Conservation (phyloP, 2,113 vertebrate species). For the Trogon melanurus region DNA sequence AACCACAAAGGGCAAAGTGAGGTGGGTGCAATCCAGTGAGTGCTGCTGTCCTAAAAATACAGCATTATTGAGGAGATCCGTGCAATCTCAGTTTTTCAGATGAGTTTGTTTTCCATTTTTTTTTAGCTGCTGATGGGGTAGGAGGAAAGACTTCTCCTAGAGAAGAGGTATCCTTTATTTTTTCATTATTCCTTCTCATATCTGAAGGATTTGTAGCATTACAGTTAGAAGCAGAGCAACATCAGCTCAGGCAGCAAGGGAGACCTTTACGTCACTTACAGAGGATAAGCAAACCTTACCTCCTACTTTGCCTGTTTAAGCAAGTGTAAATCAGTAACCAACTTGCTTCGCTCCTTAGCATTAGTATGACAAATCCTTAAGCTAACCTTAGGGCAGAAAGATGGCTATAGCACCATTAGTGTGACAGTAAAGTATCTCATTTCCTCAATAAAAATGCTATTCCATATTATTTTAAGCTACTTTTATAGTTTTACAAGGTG, state of each 20-base stretch:
- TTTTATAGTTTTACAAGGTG: slow-evolving; percentile 61
- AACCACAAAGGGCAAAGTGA: background rate
- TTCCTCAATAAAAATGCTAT: slow-evolving; percentile 64
- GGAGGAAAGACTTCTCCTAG: background rate
- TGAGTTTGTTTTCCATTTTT: background rate
- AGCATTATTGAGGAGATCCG: background rate
- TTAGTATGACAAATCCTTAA: slow-evolving; percentile 35
- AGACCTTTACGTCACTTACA: background rate
- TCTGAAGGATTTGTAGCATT: background rate
- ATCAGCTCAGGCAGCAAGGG: background rate
- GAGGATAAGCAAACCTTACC: background rate
- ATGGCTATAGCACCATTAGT: slow-evolving; percentile 40
- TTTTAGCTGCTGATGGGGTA: background rate
- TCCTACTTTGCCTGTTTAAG: slow-evolving; percentile 45
- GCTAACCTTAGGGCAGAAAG: background rate
- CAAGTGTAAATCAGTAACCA: slow-evolving; percentile 65
- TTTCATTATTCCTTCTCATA: background rate
- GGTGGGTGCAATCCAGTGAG: background rate
- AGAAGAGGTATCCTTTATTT: background rate
- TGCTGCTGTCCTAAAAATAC: background rate
- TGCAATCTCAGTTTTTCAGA: background rate
- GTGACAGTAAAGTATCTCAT: slow-evolving; percentile 41
- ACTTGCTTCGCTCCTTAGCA: slow-evolving; percentile 2
- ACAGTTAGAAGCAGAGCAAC: background rate
- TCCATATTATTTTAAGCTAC: slow-evolving; percentile 41